Conservation (phyloP, 2,797 vertebrate genomes). For the Darevskia mixta region DNA sequence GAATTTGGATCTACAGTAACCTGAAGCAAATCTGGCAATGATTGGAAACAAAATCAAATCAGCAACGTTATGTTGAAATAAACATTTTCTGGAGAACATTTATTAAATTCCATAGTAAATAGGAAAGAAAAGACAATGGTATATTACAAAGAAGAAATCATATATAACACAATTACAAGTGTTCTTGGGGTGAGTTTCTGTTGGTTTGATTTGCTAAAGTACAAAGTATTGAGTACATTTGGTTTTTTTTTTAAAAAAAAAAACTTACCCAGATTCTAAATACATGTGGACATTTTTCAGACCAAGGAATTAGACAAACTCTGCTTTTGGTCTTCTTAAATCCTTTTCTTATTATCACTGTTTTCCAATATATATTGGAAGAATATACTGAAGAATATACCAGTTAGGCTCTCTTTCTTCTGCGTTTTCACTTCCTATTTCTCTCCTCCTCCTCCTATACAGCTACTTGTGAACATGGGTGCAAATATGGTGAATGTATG, state of each 20-base stretch:
- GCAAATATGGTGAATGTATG: slow-evolving; percentile 93
- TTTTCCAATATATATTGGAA: too few relatives aligned
- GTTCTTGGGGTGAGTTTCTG: not conserved
- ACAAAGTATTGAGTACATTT: too few relatives aligned
- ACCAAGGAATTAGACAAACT: not conserved
- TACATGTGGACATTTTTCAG: not conserved
- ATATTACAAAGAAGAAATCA: not conserved
- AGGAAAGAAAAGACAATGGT: not conserved
- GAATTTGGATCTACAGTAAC: not conserved
- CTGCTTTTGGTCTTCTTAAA: not conserved
- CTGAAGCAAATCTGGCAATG: slow-evolving; percentile 15
- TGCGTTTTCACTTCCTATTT: slow-evolving; percentile 23
- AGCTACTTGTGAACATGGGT: slow-evolving; percentile 92
- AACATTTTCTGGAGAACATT: not conserved
- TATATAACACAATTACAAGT: not conserved
- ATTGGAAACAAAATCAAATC: not conserved
- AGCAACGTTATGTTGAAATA: not conserved
- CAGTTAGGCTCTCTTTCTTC: not conserved
- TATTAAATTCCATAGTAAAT: not conserved
- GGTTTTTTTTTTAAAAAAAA: too few relatives aligned
- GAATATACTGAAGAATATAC: not conserved
- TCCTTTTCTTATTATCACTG: not conserved
- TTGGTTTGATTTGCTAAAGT: not conserved
- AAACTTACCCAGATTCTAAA: too few relatives aligned
- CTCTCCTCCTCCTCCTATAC: slow-evolving; percentile 71